phyloP scores from a whole-genome alignment of 2,113 vertebrate genomes.

The Atractosteus spatula region DNA sequence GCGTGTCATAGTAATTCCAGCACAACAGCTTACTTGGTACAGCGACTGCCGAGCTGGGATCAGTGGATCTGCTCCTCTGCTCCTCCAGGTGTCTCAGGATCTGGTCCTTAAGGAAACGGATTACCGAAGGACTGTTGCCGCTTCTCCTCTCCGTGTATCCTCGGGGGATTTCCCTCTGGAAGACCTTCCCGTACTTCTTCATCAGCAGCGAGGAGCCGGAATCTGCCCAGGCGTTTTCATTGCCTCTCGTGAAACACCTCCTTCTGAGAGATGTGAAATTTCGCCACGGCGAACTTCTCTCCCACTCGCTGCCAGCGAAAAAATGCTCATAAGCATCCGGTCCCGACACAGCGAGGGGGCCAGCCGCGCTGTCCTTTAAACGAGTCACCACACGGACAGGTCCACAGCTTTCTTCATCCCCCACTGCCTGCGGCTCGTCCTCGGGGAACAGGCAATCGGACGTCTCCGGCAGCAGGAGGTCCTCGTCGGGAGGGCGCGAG shows the following conservation, averaged over 20 bases:
- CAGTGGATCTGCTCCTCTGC: constrained; percentile 38
- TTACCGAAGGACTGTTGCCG: constrained; percentile 35
- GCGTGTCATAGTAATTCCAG: too few relatives aligned
- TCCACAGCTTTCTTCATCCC: constrained; percentile 21
- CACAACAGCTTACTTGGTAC: constrained; percentile 67
- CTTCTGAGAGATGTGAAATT: constrained; percentile 60
- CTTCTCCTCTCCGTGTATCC: constrained; percentile 31
- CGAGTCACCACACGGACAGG: constrained; percentile 50
- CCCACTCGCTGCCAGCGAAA: constrained; percentile 47
- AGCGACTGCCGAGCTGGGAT: constrained; percentile 45
- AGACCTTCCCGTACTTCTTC: constrained; percentile 24
- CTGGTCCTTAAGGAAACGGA: constrained; percentile 47
- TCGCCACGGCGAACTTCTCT: constrained; percentile 55
- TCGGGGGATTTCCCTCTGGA: constrained; percentile 20
- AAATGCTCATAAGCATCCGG: constrained; percentile 73
- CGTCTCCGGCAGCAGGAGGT: constrained; percentile 71
- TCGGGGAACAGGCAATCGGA: constrained; percentile 85
- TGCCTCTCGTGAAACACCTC: constrained; percentile 23
- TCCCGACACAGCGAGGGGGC: constrained; percentile 25
- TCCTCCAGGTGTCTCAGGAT: constrained; percentile 39
- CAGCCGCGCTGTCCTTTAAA: constrained; percentile 11
- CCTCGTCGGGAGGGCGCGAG: constrained; percentile 40
- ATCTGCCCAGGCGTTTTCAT: constrained; percentile 13
- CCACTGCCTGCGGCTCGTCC: constrained; percentile 50
- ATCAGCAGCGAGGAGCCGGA: constrained; percentile 21